Percentiles rank a stretch among this genome's conserved stretches.
These are phyloP conservation scores for Schizothorax lantsangensis DNA, from an alignment of 2,797 vertebrate species.

Conservation along the genomic window DNA sequence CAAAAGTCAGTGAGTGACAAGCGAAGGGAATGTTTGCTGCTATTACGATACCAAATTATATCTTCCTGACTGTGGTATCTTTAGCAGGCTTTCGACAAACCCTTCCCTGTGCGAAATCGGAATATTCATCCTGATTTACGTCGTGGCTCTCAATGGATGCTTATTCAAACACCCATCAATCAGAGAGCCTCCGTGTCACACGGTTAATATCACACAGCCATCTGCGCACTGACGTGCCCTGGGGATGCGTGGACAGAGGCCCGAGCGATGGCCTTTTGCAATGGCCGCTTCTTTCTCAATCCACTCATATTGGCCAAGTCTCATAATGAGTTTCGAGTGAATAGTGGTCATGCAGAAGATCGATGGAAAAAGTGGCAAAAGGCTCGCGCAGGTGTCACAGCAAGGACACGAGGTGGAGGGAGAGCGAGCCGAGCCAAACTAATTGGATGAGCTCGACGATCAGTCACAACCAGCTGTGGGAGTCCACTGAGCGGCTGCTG, in stretches of 20 bases:
- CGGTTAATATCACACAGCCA: slow-evolving; percentile 34
- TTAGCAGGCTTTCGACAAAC: slow-evolving; percentile 12
- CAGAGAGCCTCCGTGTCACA: slow-evolving; percentile 10
- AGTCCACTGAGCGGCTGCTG: slow-evolving; percentile 65
- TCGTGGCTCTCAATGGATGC: slow-evolving; percentile 47
- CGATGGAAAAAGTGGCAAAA: slow-evolving; percentile 47
- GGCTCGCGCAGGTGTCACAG: slow-evolving; percentile 58
- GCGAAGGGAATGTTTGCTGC: slow-evolving; percentile 32
- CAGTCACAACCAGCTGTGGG: slow-evolving; percentile 65
- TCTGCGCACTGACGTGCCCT: slow-evolving; percentile 38
- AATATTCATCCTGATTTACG: slow-evolving; percentile 55
- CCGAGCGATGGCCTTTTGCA: background rate
- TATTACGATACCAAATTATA: slow-evolving; percentile 15
- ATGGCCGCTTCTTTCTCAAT: background rate
- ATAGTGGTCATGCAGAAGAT: slow-evolving; percentile 33
- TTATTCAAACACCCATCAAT: slow-evolving; percentile 46
- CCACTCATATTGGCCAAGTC: slow-evolving; percentile 10
- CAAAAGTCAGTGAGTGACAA: slow-evolving; percentile 26
- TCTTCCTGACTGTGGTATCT: slow-evolving; percentile 2
- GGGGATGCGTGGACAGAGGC: slow-evolving; percentile 12
- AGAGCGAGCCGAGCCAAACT: slow-evolving; percentile 48
- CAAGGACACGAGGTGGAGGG: slow-evolving; percentile 58
- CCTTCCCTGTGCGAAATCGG: slow-evolving; percentile 23
- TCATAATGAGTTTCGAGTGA: slow-evolving; percentile 54
- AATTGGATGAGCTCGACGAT: slow-evolving; percentile 64